Base-by-base conservation (phyloP, 1,140 invertebrate genomes). In the Amphibalanus amphitrite region DNA sequence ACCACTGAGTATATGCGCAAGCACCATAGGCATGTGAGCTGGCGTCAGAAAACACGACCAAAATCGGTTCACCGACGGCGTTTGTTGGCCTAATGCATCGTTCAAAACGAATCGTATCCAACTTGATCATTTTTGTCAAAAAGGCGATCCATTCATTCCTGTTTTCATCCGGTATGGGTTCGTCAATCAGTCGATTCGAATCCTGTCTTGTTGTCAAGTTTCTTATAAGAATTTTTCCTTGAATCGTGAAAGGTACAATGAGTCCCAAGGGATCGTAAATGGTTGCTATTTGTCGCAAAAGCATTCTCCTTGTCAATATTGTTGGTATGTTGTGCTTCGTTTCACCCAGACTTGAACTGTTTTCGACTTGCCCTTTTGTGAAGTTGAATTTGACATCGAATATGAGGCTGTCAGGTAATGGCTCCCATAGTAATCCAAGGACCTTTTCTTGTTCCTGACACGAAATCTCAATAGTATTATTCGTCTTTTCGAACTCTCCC, bases 191-290 rank as follows among this genome's bases (percentile, higher is more conserved):
- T 29, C 29, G 4, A 29, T 33, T 40, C 10, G 15, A 13, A 15
- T 29, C 4, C 6, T 70, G 30, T 17, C 23, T 69, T 13, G 68
- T 8, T 28, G n/a, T n/a, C n/a, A 73, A 70, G n/a, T 70, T 20
- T 38, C 72, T 72, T 69, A 72, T 72, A 28, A 72, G 68, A 3
- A 73, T 20, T 59, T 72, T 70, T 28, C 29, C 33, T 69, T 29
- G 30, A 28, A 72, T 28, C 29, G 69, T 72, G 69, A 73, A 70
- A 38, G 72, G 72, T 29, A 38, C 69, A 20, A 40, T 30, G 10
- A 72, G 67, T 28, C 15, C 72, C 0, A 70, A 26, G 30, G 72
- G 72, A n/a, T 72, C 69, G 59, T 28, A 70, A 0, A 72, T n/a
- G 30, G 72, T 29, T 15, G 72, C 29, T 28, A 70, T 28, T 64